These are phyloP conservation scores for Momotus momota DNA, from an alignment of 2,797 vertebrate species.

Conservation along the genomic window DNA sequence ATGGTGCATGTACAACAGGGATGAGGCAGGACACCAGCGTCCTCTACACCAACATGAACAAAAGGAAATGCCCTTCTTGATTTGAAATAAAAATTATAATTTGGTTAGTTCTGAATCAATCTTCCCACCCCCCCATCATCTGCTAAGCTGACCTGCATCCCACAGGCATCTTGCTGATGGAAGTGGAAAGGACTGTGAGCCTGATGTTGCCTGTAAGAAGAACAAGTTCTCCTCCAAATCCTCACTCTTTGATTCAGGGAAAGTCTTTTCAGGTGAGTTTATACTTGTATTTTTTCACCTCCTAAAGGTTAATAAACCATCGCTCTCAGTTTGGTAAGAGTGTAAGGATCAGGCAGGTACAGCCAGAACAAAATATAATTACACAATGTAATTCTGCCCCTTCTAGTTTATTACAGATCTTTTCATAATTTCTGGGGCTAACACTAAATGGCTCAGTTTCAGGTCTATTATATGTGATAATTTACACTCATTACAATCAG, in stretches of 20 bases:
- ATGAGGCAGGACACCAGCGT: not conserved
- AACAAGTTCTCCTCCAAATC: not conserved
- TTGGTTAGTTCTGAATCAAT: not conserved
- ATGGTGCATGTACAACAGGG: not conserved
- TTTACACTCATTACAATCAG: conserved; percentile 36
- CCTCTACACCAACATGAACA: not conserved
- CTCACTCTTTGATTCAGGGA: not conserved
- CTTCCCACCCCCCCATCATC: not conserved
- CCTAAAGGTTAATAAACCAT: not conserved
- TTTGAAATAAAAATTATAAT: not conserved
- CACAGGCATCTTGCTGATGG: not conserved
- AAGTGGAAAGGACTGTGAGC: not conserved
- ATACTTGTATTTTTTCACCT: not conserved
- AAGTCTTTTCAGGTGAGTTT: not conserved
- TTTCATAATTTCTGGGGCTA: conserved; percentile 29
- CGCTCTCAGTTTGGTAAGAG: not conserved
- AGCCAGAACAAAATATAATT: conserved; percentile 3
- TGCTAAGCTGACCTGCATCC: not conserved
- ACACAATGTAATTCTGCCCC: not conserved
- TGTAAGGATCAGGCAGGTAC: not conserved
- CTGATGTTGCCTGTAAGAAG: not conserved
- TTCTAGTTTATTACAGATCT: not conserved
- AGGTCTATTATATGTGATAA: conserved; percentile 15
- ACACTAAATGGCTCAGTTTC: conserved; percentile 4
- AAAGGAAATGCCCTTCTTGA: not conserved